Conservation (phyloP, 2,113 vertebrate genomes). For the Corynorhinus townsendii region DNA sequence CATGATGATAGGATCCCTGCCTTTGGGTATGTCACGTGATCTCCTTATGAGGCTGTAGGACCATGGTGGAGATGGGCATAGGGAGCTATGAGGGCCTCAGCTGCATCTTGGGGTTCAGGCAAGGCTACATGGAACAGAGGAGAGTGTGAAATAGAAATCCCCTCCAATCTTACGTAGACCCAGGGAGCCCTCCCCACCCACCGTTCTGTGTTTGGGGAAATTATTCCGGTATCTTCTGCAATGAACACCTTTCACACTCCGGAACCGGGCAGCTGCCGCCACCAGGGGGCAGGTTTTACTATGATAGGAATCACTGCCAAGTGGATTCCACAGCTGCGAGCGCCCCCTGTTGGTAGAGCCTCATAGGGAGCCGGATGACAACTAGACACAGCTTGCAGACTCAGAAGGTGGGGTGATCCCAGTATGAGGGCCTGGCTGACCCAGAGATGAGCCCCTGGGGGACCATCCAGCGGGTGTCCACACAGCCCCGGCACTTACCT, state of each 20-base stretch:
- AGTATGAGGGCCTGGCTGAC: neutral
- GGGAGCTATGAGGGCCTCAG: rapidly evolving
- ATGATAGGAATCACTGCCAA: rapidly evolving
- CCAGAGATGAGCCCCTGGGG: neutral
- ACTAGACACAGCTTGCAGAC: rapidly evolving
- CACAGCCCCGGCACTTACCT: neutral
- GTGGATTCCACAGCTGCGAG: too few species aligned
- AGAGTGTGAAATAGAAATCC: neutral
- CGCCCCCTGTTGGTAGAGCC: neutral
- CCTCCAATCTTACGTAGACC: neutral
- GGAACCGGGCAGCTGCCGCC: neutral
- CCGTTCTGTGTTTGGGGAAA: neutral
- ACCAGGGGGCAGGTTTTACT: too few species aligned
- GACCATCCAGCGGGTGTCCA: neutral
- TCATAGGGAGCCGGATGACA: too few species aligned
- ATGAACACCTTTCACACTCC: neutral
- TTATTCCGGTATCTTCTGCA: neutral
- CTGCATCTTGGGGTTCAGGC: neutral
- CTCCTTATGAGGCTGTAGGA: neutral
- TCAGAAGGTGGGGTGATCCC: neutral
- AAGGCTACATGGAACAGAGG: neutral
- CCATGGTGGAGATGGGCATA: neutral
- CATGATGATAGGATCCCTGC: neutral
- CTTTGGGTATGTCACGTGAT: neutral
- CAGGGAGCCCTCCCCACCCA: too few species aligned